Evolutionary conservation across 2,888 invertebrate genomes (phyloP), one percentile per base, ranked within the genome.

Genomic region (Melieria picta): DNA sequence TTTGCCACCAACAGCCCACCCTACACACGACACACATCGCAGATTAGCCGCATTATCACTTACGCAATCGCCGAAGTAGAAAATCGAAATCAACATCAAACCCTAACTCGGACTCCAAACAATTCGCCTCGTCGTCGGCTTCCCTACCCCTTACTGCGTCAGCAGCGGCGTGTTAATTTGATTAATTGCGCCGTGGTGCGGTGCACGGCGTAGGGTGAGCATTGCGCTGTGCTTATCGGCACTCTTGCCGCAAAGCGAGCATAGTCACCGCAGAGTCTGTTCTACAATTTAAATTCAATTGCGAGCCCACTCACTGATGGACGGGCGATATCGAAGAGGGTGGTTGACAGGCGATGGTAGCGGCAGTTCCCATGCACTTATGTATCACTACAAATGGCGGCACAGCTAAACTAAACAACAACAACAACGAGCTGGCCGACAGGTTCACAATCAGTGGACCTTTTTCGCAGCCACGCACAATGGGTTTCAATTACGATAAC

Each of bases 401-500:
- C 3, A 3, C 30, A 30, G 30, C 30, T 30, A 30, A 30, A 52
- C 13, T 52, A 52, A 52, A 52, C 52, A 52, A 52, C 52, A 52
- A 52, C 52, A 52, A 52, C 52, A 52, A 9, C 10, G 10, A 52
- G 10, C 13, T 52, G 11, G 13, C 13, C 52, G 13, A 11, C 11
- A 52, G 13, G 6, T 52, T 52, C 52, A 73, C 75, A 75, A 75
- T 72, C 71, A 75, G 73, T 75, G 75, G 73, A 11, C 42, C 6
- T 65, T 65, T 52, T n/a, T 52, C 52, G 11, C 66, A 72, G 71
- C 72, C 30, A 71, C 69, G 30, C 63, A 68, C 55, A 65, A 64
- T 57, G 68, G 70, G 76, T 74, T 76, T 76, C 73, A 76, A 76
- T 73, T 76, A 74, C 76, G 50, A 47, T 66, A 57, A 42, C 45